Percentiles rank a stretch among this genome's conserved stretches.
Conservation (phyloP, 2,888 invertebrate genomes). For the Notodonta dromedarius region DNA sequence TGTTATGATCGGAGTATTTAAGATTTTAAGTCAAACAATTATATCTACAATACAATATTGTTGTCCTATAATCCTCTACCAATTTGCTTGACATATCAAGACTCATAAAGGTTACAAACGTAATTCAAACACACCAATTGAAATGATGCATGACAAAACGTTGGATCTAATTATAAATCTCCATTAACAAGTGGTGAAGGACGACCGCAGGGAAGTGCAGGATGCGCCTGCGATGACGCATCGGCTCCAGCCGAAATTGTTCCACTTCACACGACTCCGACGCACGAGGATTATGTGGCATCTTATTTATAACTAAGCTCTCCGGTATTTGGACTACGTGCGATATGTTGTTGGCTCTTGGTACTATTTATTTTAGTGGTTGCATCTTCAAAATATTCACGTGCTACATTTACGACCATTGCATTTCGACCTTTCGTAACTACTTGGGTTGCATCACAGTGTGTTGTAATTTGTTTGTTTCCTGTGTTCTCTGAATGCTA, state of each 20-base stretch:
- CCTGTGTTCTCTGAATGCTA: constrained; percentile 5
- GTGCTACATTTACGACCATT: not conserved
- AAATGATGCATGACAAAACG: constrained; percentile 48
- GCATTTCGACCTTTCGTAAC: not conserved
- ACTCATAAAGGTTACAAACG: constrained; percentile 14
- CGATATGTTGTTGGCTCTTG: constrained; percentile 41
- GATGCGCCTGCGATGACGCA: constrained; percentile 58
- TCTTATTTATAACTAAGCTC: constrained; percentile 58
- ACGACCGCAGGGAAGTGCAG: constrained; percentile 50
- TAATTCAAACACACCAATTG: constrained; percentile 25
- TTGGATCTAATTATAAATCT: constrained; percentile 59
- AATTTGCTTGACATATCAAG: not conserved
- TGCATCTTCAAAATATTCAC: constrained; percentile 18
- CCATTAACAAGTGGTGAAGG: constrained; percentile 60
- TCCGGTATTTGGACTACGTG: constrained; percentile 47
- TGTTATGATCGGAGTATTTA: not conserved
- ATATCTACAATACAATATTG: not conserved
- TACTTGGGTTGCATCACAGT: not conserved
- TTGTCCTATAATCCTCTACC: not conserved
- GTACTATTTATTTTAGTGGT: constrained; percentile 36
- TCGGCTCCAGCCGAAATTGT: constrained; percentile 48
- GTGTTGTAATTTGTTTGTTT: not conserved
- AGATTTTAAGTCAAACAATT: no score
- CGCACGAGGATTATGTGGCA: constrained; percentile 45
- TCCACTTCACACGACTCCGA: constrained; percentile 62